Percentiles rank a stretch among this genome's conserved stretches.
Conservation (phyloP, 2,113 vertebrate species). For the Xiphias gladius region DNA sequence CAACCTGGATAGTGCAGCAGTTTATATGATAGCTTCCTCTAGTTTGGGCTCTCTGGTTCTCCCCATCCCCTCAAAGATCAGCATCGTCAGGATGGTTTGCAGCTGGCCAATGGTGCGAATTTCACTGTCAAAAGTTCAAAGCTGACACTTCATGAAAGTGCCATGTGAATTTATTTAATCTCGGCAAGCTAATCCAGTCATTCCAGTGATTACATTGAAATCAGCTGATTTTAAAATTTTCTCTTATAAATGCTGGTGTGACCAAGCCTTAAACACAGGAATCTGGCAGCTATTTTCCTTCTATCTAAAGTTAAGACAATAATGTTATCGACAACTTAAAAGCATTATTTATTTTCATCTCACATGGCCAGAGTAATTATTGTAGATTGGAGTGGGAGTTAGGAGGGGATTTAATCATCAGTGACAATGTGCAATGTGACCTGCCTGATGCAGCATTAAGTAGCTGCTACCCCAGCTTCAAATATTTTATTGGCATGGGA, state of each 20-base stretch:
- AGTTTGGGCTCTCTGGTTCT: not conserved
- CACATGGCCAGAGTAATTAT: not conserved
- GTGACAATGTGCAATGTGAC: not conserved
- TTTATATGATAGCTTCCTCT: not conserved
- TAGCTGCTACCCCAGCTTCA: not conserved
- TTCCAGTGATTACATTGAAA: not conserved
- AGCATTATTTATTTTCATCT: not conserved
- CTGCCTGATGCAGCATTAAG: not conserved
- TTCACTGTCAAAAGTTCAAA: not conserved
- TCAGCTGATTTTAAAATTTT: not conserved
- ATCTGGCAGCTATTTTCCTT: not conserved
- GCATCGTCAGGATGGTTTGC: not conserved
- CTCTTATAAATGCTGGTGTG: not conserved
- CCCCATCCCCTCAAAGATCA: not conserved
- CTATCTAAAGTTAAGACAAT: not conserved
- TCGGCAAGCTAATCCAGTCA: not conserved
- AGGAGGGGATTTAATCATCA: not conserved
- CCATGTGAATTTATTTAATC: not conserved
- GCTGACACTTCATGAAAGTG: not conserved
- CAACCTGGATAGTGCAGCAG: not conserved
- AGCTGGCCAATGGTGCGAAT: not conserved
- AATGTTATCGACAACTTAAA: not conserved
- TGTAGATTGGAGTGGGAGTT: not conserved
- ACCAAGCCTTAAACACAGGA: not conserved
- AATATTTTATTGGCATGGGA: not conserved